These are phyloP conservation scores for Drosophila algonquin DNA, from an alignment of 2,888 invertebrate species.

Conservation along the genomic window DNA sequence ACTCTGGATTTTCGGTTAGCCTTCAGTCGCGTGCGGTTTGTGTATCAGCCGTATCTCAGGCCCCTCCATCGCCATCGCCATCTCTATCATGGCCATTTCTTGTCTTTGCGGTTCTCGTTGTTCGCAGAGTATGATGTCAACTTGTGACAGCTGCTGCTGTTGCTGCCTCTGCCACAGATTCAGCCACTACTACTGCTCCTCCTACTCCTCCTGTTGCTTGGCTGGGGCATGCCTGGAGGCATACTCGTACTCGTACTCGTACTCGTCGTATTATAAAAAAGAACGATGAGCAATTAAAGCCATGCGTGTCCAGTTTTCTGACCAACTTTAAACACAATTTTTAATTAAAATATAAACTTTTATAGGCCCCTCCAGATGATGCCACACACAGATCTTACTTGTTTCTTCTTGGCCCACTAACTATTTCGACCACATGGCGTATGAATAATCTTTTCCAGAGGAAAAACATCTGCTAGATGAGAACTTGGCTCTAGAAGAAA, in stretches of 20 bases:
- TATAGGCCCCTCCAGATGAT: slow-evolving; percentile 24
- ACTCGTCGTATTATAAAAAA: slow-evolving; percentile 22
- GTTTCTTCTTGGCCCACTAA: not conserved
- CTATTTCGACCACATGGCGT: slow-evolving; percentile 59
- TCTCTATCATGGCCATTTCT: slow-evolving; percentile 50
- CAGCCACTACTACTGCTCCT: not conserved
- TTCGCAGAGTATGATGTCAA: slow-evolving; percentile 54
- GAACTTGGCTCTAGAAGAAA: not conserved
- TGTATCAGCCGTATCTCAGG: slow-evolving; percentile 31
- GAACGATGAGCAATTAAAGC: slow-evolving; percentile 61
- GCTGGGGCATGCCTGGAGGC: slow-evolving; percentile 31
- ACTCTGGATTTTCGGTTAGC: slow-evolving; percentile 53
- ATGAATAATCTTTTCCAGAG: slow-evolving; percentile 32
- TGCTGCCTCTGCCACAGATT: slow-evolving; percentile 18
- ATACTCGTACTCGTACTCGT: slow-evolving; percentile 3
- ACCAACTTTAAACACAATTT: slow-evolving; percentile 55
- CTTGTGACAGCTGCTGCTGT: slow-evolving; percentile 57
- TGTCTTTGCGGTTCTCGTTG: slow-evolving; percentile 46
- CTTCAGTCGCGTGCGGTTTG: slow-evolving; percentile 59
- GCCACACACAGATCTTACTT: slow-evolving; percentile 2
- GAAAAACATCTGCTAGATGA: too few relatives aligned
- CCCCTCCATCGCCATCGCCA: slow-evolving; percentile 13
- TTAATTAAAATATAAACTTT: slow-evolving; percentile 62
- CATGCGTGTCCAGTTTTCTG: slow-evolving; percentile 60
- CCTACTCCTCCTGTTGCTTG: not conserved